A percentile compares a stretch with the other conserved stretches of the same genome.
phyloP scores from a whole-genome alignment of 2,797 vertebrate species.

The Lagocephalus sceleratus region DNA sequence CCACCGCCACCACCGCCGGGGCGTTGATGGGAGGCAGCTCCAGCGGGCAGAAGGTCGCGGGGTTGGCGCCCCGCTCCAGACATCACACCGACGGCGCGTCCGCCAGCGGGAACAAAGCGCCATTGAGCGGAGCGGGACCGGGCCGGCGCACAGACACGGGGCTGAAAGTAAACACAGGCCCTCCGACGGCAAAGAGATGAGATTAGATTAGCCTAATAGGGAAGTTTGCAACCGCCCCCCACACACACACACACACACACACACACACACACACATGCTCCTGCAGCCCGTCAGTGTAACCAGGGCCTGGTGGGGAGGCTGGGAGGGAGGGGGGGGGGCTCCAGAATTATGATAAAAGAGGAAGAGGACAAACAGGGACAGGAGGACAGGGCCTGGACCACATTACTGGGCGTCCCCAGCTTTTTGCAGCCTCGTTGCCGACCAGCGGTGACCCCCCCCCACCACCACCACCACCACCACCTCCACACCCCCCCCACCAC shows the following conservation, averaged over 20 bases:
- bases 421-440: no score
- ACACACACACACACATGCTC: constrained; percentile 7
- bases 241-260: constrained; percentile 7
- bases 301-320: constrained; percentile 23
- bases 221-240: constrained; percentile 72
- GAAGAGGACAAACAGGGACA: background rate
- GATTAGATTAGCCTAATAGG: constrained; percentile 78
- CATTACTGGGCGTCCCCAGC: no score
- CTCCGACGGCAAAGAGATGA: constrained; percentile 66
- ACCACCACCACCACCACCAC: no score
- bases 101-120: constrained; percentile 57
- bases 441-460: no score
- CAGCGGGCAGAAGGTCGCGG: background rate
- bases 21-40: constrained; percentile 2
- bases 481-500: no score
- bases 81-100: constrained; percentile 58
- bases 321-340: constrained; percentile 1
- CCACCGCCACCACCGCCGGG: constrained; percentile 12
- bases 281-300: constrained; percentile 50
- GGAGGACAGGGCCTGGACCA: background rate
- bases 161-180: constrained; percentile 75
- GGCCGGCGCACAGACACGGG: constrained; percentile 61
- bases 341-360: background rate
- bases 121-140: constrained; percentile 58
- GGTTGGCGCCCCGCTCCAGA: constrained; percentile 54